Conservation (phyloP, 2,113 vertebrate species). For the Rhizomys pruinosus region DNA sequence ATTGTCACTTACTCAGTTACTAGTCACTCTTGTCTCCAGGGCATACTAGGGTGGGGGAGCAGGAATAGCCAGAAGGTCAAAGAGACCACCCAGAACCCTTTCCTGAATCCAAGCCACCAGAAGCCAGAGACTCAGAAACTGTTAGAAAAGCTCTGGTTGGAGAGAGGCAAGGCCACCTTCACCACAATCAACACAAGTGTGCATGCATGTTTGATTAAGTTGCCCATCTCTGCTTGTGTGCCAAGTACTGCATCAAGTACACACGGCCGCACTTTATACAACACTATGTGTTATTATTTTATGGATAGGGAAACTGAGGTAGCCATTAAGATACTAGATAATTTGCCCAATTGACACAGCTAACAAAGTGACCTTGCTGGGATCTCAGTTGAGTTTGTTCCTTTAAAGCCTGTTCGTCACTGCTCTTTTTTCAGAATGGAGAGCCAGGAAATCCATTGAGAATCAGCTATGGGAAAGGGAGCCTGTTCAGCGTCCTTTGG, state of each 20-base stretch:
- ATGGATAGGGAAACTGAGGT: not conserved
- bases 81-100: not conserved
- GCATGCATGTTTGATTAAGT: not conserved
- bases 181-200: not conserved
- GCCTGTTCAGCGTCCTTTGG: not conserved
- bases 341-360: not conserved
- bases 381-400: not conserved
- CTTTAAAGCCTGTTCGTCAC: constrained; percentile 4
- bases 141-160: constrained; percentile 14
- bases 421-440: not conserved
- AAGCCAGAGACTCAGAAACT: constrained; percentile 21
- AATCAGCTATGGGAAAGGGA: not conserved
- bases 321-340: not conserved
- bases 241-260: not conserved
- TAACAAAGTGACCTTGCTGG: not conserved
- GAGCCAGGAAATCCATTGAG: not conserved
- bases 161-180: not conserved
- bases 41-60: accelerated
- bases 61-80: not conserved
- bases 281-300: not conserved
- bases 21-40: not conserved
- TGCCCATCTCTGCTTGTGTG: not conserved
- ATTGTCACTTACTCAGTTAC: constrained; percentile 53
- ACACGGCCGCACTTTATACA: not conserved
- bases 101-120: not conserved